Evolutionary conservation across 2,797 vertebrate genomes (phyloP).

Genomic region (Crocidura indochinensis): DNA sequence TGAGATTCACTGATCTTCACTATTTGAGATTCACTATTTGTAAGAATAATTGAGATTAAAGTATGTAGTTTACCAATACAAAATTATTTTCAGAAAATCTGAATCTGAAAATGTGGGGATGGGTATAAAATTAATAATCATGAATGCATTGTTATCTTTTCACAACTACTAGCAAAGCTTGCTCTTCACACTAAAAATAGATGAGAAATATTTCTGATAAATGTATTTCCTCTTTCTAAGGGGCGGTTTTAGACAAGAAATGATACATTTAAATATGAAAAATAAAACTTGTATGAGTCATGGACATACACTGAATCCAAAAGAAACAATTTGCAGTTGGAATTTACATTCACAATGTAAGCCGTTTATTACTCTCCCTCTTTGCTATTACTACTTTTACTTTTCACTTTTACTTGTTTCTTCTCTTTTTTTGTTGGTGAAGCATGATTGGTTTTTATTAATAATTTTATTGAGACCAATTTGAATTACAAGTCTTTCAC

Average conservation of each 20-base stretch:
- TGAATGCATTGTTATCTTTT: background rate
- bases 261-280: background rate
- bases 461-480: too few species aligned
- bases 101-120: conserved; percentile 57
- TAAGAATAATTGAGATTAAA: conserved; percentile 59
- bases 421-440: too few species aligned
- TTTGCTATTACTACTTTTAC: too few species aligned
- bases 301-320: background rate
- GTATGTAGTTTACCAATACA: conserved; percentile 64
- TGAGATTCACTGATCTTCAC: conserved; percentile 56
- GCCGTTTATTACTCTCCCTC: background rate
- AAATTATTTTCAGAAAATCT: conserved; percentile 72
- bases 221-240: conserved; percentile 3
- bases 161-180: conserved; percentile 53
- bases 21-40: too few species aligned
- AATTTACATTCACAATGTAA: background rate
- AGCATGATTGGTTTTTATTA: too few species aligned
- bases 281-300: conserved; percentile 14
- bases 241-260: background rate
- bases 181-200: conserved; percentile 59
- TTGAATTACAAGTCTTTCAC: too few species aligned
- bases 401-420: too few species aligned
- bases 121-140: conserved; percentile 73
- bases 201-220: conserved; percentile 61
- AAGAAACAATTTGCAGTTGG: background rate